Conservation (phyloP, 2,113 vertebrate species). For the Tamias sibiricus region DNA sequence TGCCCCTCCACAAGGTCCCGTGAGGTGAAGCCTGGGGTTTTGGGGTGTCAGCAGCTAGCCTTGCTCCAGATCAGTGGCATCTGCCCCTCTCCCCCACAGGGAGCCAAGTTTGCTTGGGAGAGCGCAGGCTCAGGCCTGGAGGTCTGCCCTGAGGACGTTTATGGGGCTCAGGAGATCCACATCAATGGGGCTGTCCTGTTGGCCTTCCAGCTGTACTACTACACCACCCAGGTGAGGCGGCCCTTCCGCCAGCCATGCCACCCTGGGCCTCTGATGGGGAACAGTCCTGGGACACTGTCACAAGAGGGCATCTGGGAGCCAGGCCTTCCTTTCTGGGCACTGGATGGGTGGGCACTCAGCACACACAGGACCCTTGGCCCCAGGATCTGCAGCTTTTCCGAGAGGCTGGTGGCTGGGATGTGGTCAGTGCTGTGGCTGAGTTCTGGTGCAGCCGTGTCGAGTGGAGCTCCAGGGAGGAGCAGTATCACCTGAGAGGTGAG, state of each 20-base stretch:
- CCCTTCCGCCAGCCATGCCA: rapidly evolving
- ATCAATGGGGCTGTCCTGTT: conserved; percentile 93
- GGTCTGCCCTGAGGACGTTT: conserved; percentile 93
- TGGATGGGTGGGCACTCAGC: background rate
- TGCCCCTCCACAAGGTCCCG: background rate
- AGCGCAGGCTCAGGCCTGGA: conserved; percentile 93
- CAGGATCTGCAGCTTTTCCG: conserved; percentile 94
- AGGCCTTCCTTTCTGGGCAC: background rate
- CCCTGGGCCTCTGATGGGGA: rapidly evolving
- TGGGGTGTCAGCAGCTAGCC: rapidly evolving
- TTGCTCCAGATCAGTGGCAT: too few relatives aligned
- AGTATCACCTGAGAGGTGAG: conserved; percentile 93
- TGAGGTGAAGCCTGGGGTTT: rapidly evolving
- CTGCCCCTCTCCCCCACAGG: conserved; percentile 83
- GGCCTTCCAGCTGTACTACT: conserved; percentile 94
- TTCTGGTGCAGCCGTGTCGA: conserved; percentile 96
- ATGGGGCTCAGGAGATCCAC: conserved; percentile 94
- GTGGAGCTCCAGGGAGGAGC: conserved; percentile 89
- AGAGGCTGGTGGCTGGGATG: conserved; percentile 90
- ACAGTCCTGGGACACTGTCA: background rate
- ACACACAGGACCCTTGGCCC: background rate
- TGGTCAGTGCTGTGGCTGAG: conserved; percentile 92
- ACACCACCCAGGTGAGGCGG: conserved; percentile 88
- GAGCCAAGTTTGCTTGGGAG: conserved; percentile 97
- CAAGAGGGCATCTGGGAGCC: background rate